Percentiles rank a stretch among this genome's conserved stretches.
These are phyloP conservation scores for Cephus runcator DNA, from an alignment of 2,888 invertebrate genomes.

Conservation along the genomic window DNA sequence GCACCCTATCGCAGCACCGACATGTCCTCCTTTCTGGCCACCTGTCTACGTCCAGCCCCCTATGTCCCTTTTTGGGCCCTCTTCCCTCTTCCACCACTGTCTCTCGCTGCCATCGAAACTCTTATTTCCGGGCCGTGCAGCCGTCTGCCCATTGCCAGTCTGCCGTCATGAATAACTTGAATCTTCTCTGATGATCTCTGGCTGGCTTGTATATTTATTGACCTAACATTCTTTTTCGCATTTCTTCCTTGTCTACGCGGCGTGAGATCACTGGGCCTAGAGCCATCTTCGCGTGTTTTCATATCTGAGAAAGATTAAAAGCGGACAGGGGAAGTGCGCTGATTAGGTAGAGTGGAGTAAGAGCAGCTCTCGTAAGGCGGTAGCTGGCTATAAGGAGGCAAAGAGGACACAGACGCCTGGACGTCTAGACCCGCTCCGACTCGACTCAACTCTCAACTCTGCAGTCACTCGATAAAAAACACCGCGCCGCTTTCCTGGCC, in stretches of 20 bases:
- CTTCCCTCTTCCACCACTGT: neutral
- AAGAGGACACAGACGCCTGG: constrained; percentile 42
- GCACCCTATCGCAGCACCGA: neutral
- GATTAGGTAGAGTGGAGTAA: neutral
- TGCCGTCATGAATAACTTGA: too few relatives aligned
- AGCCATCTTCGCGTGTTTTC: too few relatives aligned
- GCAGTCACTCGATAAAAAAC: constrained; percentile 57
- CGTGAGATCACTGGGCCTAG: too few relatives aligned
- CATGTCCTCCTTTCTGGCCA: constrained; percentile 36
- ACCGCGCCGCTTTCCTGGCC: constrained; percentile 48
- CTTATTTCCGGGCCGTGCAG: neutral
- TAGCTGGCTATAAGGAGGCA: constrained; percentile 36
- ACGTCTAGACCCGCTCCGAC: constrained; percentile 51
- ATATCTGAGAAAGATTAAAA: too few relatives aligned
- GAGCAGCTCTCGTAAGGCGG: constrained; percentile 11
- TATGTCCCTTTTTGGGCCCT: too few relatives aligned
- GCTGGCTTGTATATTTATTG: too few relatives aligned
- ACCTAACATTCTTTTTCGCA: too few relatives aligned
- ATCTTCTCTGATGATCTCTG: too few relatives aligned
- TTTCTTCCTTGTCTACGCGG: too few relatives aligned
- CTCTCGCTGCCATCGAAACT: neutral
- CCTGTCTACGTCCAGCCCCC: constrained; percentile 38
- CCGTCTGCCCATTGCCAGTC: neutral
- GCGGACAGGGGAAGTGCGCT: too few relatives aligned
- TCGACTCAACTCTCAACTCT: constrained; percentile 47